phyloP scores from a whole-genome alignment of 2,797 vertebrate genomes.

The Philypnodon macrostomus region DNA sequence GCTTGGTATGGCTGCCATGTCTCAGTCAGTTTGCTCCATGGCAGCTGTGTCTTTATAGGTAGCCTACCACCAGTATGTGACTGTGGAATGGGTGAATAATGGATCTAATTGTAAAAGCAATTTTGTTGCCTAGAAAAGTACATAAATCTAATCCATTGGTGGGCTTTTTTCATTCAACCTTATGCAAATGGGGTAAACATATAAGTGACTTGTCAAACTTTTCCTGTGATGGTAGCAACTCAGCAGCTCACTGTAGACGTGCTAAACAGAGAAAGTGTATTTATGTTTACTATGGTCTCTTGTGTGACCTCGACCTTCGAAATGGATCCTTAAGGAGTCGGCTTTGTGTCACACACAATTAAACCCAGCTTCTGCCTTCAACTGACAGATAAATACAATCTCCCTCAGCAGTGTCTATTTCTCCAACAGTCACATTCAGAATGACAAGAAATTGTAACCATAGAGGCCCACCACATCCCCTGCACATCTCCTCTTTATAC shows the following conservation, averaged over 20 bases:
- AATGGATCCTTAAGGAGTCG: constrained; percentile 61
- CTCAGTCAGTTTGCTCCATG: too few relatives aligned
- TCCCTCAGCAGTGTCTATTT: constrained; percentile 18
- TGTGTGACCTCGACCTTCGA: constrained; percentile 46
- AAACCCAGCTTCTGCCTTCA: constrained; percentile 45
- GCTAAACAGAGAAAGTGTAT: constrained; percentile 12
- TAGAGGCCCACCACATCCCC: constrained; percentile 43
- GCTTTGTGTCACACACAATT: constrained; percentile 65
- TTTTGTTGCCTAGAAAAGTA: too few relatives aligned
- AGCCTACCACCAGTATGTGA: too few relatives aligned
- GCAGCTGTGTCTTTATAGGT: too few relatives aligned
- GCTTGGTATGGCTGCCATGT: too few relatives aligned
- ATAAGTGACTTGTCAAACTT: too few relatives aligned
- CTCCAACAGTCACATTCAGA: constrained; percentile 33
- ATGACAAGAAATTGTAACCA: constrained; percentile 50
- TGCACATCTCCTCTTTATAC: constrained; percentile 52
- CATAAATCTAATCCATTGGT: too few relatives aligned
- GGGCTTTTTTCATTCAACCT: too few relatives aligned
- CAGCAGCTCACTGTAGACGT: not conserved
- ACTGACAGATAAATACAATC: constrained; percentile 42
- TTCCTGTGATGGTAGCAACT: too few relatives aligned
- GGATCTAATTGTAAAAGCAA: too few relatives aligned
- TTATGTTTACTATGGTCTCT: constrained; percentile 18
- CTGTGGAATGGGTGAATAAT: too few relatives aligned
- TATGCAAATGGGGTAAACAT: too few relatives aligned